Conservation (phyloP, 1,140 invertebrate genomes). For the Glomeris maerens region DNA sequence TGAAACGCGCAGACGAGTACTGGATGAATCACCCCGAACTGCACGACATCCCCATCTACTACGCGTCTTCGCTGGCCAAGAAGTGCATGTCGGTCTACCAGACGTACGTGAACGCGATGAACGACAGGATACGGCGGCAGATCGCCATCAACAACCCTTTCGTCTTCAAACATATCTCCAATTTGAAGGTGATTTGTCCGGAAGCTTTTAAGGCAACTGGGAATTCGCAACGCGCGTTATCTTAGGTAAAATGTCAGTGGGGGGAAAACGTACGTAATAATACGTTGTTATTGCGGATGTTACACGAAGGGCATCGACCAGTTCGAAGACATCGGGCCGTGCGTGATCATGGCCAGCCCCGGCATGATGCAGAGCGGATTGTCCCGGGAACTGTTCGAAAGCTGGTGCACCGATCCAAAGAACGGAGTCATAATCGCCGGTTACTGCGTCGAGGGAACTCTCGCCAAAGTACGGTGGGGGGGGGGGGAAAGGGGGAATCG, state of each 20-base stretch:
- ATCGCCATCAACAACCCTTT: conserved; percentile 98
- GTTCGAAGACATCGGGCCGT: conserved; percentile 98
- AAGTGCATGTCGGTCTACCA: conserved; percentile 99
- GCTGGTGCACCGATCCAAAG: conserved; percentile 94
- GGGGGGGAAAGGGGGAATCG: too few species aligned
- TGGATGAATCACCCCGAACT: conserved; percentile 96
- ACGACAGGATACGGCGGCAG: conserved; percentile 87
- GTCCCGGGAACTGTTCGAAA: conserved; percentile 93
- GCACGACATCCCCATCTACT: conserved; percentile 98
- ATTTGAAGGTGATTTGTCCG: conserved; percentile 66
- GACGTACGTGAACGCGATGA: conserved; percentile 99
- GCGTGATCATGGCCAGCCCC: conserved; percentile 96
- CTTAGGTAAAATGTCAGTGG: too few species aligned
- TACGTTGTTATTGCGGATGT: too few species aligned
- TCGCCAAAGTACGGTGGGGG: conserved; percentile 59
- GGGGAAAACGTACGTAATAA: too few species aligned
- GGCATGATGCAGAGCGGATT: conserved; percentile 99
- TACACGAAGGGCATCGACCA: conserved; percentile 80
- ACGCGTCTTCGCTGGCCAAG: conserved; percentile 95
- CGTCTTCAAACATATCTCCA: conserved; percentile 97
- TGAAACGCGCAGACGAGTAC: conserved; percentile 63
- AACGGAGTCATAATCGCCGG: conserved; percentile 98
- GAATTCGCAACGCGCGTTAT: too few species aligned
- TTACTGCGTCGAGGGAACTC: conserved; percentile 97
- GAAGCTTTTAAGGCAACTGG: too few species aligned